Conservation (phyloP, 2,113 vertebrate species). For the Gnathonemus longibarbis region DNA sequence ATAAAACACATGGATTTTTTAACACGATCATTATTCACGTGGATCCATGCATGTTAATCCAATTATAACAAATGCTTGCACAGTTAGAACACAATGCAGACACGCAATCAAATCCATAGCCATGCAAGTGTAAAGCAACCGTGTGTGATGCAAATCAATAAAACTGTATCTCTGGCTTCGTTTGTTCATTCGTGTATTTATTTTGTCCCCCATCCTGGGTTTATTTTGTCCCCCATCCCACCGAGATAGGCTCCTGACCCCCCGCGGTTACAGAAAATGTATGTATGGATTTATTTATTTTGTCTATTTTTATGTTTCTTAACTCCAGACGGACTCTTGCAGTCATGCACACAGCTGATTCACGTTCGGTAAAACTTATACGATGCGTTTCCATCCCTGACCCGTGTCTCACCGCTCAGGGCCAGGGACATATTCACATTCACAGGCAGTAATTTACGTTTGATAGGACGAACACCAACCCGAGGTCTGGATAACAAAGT, state of each 20-base stretch:
- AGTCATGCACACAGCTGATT: background rate
- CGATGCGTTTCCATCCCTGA: background rate
- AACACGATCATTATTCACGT: background rate
- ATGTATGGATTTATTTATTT: background rate
- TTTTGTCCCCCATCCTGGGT: background rate
- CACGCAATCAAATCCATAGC: background rate
- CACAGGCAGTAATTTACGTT: background rate
- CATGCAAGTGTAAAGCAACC: background rate
- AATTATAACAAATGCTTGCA: background rate
- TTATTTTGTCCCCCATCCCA: background rate
- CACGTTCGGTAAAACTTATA: background rate
- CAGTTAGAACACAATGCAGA: background rate
- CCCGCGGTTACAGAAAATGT: background rate
- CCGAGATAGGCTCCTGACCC: background rate
- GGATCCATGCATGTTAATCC: background rate
- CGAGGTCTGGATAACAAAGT: background rate
- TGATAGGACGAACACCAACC: background rate
- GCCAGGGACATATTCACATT: background rate
- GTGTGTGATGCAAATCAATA: background rate
- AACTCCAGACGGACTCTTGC: background rate
- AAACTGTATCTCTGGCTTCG: background rate
- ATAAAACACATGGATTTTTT: background rate
- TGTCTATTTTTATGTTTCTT: background rate
- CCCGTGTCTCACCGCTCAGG: background rate
- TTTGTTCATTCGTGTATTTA: background rate